Base-by-base conservation (phyloP, 2,113 vertebrate genomes). In the Bungarus multicinctus region DNA sequence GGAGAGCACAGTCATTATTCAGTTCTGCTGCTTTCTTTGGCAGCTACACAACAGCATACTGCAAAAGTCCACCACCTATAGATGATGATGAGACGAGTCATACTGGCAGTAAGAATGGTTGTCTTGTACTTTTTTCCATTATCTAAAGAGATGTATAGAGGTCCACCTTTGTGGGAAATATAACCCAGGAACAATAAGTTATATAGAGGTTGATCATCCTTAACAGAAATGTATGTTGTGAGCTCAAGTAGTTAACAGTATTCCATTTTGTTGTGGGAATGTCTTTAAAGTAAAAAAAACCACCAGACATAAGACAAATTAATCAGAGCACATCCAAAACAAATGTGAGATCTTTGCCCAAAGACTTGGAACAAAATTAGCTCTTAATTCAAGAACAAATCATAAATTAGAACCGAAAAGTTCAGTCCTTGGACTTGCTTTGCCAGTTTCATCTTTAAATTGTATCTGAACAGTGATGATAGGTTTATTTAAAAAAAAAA, bases 401-500 rank as follows among this genome's bases (percentile, higher is more conserved):
- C 91, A 92, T 20, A 20, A 12, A 57, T 89, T 90, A 94, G 89
- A 94, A 93, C 1, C 22, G 1, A 93, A 60, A 30, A 88, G 12
- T 9, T 92, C 93, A 85, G 86, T 92, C 85, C 60, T 81, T 85
- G 92, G 16, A 47, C 39, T 93, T 94, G n/a, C 30, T 94, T 94
- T 94, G 86, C 47, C 22, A 94, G 93, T 93, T n/a, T 14, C 5
- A 90, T 53, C n/a, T 30, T 58, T 3, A 1, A 3, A 85, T 81
- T 92, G 89, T 81, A 90, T 87, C 91, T 95, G 60, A 95, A 94
- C 0, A 89, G n/a, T 16, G 90, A 60, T 47, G 91, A 11, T 53
- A 90, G 23, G 53, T 34, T n/a, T 12, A 23, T 52, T 69, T 12
- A 30, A 69, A 69, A 69, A 30, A n/a, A 34, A 18, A 60, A 25